Evolutionary conservation across 1,140 invertebrate genomes (phyloP), one percentile per base, ranked within the genome.

Genomic region (Drosophila ercepeae): DNA sequence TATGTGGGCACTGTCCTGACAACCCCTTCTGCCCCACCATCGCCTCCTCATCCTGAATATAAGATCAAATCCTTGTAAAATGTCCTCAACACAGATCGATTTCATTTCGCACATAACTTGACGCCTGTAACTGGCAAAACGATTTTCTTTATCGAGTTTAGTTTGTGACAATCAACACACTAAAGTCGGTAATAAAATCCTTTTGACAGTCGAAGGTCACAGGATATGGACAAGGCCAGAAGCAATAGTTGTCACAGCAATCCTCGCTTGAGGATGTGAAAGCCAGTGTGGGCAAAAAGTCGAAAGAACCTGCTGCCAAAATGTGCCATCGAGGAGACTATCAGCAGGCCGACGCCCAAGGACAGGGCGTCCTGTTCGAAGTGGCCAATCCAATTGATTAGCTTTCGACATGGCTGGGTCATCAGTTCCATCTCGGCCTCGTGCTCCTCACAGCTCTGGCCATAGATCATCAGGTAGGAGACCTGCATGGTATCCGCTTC

Each of bases 381-480:
- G 5, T 13, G n/a, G 0, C n/a, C 3, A 0, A 25, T 6, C 74
- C 75, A 78, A 9, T 45, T 52, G 16, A 49, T 0, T n/a, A 72
- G 4, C 1, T 34, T 21, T 1, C n/a, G 0, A 1, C 18, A 25
- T 0, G 58, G 19, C 16, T 69, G 50, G 9, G 19, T 13, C 16
- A 6, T 13, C 57, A 46, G 14, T 8, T 41, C 21, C 18, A 32
- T 0, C 21, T 52, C 52, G 0, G 6, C 14, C 14, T 59, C 52
- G 3, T 48, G 36, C 6, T 74, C 53, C 2, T 18, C 9, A 3
- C 29, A 63, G 6, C 42, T 84, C 14, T 74, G 93, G 46, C 93
- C 94, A 71, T 96, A 97, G 9, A 97, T 92, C 18, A 97, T 91
- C 13, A 97, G 91, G 91, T 97, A 97, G 51, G 95, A 93, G 7